Evolutionary conservation across 2,797 vertebrate genomes (phyloP), one percentile per base, ranked within the genome.

Genomic region (Onychomys torridus): DNA sequence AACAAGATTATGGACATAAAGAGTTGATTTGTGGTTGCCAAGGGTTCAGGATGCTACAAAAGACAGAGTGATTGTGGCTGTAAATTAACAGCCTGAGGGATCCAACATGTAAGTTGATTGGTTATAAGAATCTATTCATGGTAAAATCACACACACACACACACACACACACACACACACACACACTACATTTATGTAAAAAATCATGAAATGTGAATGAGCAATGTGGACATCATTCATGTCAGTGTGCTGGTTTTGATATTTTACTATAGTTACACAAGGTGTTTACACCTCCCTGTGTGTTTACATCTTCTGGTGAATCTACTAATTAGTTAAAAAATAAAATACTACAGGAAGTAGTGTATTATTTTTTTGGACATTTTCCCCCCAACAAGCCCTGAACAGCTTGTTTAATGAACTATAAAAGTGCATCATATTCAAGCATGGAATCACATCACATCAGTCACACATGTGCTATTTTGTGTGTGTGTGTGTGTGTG

Each of bases 381-480:
- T n/a, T 90, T 75, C 90, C 43, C 11, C 9, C 65, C 55, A 29
- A 2, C 69, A 37, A 91, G 8, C 11, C 46, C 29, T 46, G 29
- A 87, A 46, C 3, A 75, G 34, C 46, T 69, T 79, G 29, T 69
- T 69, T 89, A 92, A 73, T 90, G 32, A 90, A n/a, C 25, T 3
- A 19, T 88, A 67, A 85, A 43, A 17, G 2, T 46, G 8, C 43
- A n/a, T 94, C 79, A 14, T 86, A 12, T 34, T 57, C 29, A 4
- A 77, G 34, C 21, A 71, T 21, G 14, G 32, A 14, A 71, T 17
- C 63, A 16, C 61, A n/a, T 76, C 63, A 16, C 61, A 40, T 81
- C n/a, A 57, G 63, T 88, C 46, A 82, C 43, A 21, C 6, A 93
- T 32, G 40, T 93, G 27, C 27, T 43, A 55, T 93, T 83, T 96